Evolutionary conservation across 2,113 vertebrate genomes (phyloP).

Genomic region (Semicossyphus pulcher): DNA sequence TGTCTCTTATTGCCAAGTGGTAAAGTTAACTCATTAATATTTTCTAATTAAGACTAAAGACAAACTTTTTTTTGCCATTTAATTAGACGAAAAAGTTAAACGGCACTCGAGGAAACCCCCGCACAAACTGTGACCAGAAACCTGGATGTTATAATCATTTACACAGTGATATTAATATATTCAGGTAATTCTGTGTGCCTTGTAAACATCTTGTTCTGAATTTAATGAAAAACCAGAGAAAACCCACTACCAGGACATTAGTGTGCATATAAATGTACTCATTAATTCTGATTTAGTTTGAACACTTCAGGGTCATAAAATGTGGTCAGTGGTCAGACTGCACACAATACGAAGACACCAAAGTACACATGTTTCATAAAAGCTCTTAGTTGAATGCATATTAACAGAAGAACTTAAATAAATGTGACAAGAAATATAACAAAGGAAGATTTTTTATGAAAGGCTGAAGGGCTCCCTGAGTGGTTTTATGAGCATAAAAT

Average conservation of each 20-base stretch:
- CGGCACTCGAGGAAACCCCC: not conserved
- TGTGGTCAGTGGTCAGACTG: not conserved
- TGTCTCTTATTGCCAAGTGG: too few relatives aligned
- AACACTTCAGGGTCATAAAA: not conserved
- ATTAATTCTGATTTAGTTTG: slow-evolving; percentile 4
- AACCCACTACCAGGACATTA: not conserved
- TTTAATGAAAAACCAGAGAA: slow-evolving; percentile 14
- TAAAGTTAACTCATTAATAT: too few relatives aligned
- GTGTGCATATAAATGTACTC: slow-evolving; percentile 15
- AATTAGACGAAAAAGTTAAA: not conserved
- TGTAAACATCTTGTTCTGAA: slow-evolving; percentile 7
- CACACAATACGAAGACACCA: not conserved
- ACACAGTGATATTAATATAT: not conserved
- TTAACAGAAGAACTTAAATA: not conserved
- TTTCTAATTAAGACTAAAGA: too few relatives aligned
- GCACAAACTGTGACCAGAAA: not conserved
- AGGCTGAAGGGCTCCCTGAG: too few relatives aligned
- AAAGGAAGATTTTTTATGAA: too few relatives aligned
- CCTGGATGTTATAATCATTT: not conserved
- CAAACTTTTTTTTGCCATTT: too few relatives aligned
- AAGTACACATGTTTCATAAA: too few relatives aligned
- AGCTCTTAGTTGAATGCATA: not conserved
- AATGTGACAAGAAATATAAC: too few relatives aligned
- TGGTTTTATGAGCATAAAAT: not conserved
- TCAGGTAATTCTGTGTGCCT: not conserved